Base-by-base conservation (phyloP, 2,113 vertebrate species). In the Cinclus mexicanus region DNA sequence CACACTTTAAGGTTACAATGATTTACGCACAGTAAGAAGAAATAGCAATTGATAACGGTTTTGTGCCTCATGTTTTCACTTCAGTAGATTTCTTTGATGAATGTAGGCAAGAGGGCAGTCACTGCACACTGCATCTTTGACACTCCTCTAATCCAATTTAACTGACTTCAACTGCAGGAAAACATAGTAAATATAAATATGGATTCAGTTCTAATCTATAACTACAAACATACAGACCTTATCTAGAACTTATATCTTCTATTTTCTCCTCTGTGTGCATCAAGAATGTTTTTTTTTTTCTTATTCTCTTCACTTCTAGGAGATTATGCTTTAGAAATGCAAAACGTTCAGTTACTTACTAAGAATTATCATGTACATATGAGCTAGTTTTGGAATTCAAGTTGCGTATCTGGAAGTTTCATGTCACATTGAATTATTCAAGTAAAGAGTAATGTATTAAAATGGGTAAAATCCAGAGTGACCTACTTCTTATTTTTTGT, bases 391-490 rank as follows among this genome's bases (percentile, higher is more conserved):
- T 60, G n/a, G 60, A 93, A 89, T 84, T 91, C 53, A 74, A 74
- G 37, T 60, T 85, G 33, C 9, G 2, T 85, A 60, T 93, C 59
- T 92, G 55, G 42, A 76, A 92, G 55, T 28, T 75, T 60, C 64
- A n/a, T 42, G 31, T 81, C 77, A 60, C 31, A 41, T 41, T 91
- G 87, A 95, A 95, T 96, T 86, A 95, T 82, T 88, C 64, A 96
- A 83, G 31, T 61, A 52, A 83, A 60, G 31, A 86, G 7, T 60
- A 41, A 26, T 21, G 26, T 64, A 75, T 77, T 64, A 52, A 96
- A 86, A 67, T 74, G 8, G 12, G 12, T 26, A 86, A 86, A 75
- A 77, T 65, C 8, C 41, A 77, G 33, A 44, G 15, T 77, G 21
- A 19, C 12, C 18, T 83, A 50, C 22, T 37, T 59, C 12, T 57